A percentile compares a stretch with the other conserved stretches of the same genome.
These are phyloP conservation scores for Scophthalmus maximus DNA, from an alignment of 2,113 vertebrate species.

Conservation along the genomic window DNA sequence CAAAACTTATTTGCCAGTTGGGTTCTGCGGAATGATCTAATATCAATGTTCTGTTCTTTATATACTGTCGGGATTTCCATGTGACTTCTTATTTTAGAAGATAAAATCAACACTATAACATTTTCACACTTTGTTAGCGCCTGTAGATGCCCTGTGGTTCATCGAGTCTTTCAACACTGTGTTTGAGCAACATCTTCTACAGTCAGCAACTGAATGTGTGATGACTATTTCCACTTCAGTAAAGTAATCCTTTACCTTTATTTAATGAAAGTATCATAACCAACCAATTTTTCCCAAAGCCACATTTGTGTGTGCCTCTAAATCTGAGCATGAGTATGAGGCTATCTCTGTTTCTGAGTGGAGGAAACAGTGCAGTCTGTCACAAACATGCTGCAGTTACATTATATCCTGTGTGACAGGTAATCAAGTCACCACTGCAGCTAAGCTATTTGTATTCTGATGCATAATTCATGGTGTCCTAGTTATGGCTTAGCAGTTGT, in stretches of 20 bases:
- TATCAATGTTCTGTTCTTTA: too few species aligned
- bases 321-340: background rate
- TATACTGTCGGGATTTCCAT: too few species aligned
- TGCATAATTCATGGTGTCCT: conserved; percentile 67
- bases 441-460: conserved; percentile 34
- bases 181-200: too few species aligned
- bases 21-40: too few species aligned
- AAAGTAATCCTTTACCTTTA: too few species aligned
- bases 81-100: too few species aligned
- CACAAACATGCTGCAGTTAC: background rate
- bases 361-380: background rate
- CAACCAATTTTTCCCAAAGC: background rate
- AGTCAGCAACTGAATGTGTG: background rate
- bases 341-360: background rate
- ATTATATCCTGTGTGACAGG: conserved; percentile 24
- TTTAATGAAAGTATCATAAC: background rate
- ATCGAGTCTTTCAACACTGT: too few species aligned
- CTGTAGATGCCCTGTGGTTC: too few species aligned
- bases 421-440: conserved; percentile 14
- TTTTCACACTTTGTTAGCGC: too few species aligned
- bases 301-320: background rate
- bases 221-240: background rate
- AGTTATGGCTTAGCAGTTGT: conserved; percentile 22
- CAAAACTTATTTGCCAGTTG: too few species aligned
- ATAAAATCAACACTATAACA: too few species aligned